A percentile compares a stretch with the other conserved stretches of the same genome.
phyloP scores from a whole-genome alignment of 2,113 vertebrate genomes.

The Bos javanicus region DNA sequence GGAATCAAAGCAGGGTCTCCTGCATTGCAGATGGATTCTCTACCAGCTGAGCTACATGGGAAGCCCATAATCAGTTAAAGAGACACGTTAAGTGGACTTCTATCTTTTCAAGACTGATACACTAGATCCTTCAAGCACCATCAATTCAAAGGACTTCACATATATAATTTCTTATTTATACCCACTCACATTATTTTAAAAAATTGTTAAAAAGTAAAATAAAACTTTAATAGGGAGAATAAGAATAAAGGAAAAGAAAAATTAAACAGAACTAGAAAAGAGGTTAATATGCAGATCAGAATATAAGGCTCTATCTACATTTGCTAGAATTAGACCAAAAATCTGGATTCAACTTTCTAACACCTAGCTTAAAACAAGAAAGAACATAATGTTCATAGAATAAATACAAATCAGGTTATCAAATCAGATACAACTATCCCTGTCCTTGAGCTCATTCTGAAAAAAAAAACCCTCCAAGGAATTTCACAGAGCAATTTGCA shows the following conservation, averaged over 20 bases:
- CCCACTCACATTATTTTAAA: neutral
- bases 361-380: neutral
- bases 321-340: slow-evolving; percentile 10
- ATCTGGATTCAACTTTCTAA: slow-evolving; percentile 1
- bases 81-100: neutral
- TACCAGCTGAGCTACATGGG: neutral
- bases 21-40: neutral
- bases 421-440: neutral
- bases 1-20: neutral
- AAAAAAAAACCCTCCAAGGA: slow-evolving; percentile 39
- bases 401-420: slow-evolving; percentile 6
- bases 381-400: neutral
- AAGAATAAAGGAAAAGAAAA: neutral
- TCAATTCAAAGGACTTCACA: neutral
- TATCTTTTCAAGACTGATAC: neutral
- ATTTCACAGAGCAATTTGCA: slow-evolving; percentile 19
- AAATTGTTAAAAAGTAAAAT: neutral
- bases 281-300: neutral
- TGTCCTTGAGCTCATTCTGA: neutral
- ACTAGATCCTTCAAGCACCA: neutral
- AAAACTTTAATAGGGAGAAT: neutral
- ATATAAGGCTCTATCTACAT: neutral
- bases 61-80: neutral
- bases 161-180: neutral
- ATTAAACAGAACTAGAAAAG: neutral